Base-by-base conservation (phyloP, 2,113 vertebrate species). In the Phalacrocorax aristotelis region DNA sequence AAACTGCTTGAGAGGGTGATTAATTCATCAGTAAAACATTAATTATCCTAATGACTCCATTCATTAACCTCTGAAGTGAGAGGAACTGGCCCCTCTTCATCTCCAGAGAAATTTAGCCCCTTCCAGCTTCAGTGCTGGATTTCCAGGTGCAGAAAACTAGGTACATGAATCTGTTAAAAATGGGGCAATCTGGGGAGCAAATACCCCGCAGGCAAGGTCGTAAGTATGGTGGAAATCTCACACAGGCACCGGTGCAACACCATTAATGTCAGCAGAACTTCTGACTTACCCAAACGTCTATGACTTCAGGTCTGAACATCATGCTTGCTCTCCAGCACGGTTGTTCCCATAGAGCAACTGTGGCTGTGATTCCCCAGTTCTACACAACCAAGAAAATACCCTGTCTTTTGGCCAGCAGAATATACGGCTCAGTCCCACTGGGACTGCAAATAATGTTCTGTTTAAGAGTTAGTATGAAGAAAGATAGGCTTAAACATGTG, bases 11-110 rank as follows among this genome's bases (percentile, higher is more conserved):
- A 94, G 51, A 95, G 70, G 89, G 88, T 93, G 96, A 97, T 97
- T 98, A 98, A 98, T 96, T 98, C 96, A 97, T 97, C 96, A 97
- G 87, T 81, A 96, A 97, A 96, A 97, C 97, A 96, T 98, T 98
- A 97, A 96, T 97, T 95, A 82, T 89, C 76, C 93, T 97, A 94
- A 95, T 93, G 94, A 95, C 90, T 97, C 97, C 95, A 86, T 94
- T 97, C 96, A 97, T 97, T 97, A 97, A 96, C 95, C 97, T 97
- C 93, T 83, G 64, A 91, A 93, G 93, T 85, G 87, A 95, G 87
- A 94, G 25, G 55, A 93, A 44, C 82, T 77, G 71, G 91, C 81
- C 55, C 55, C 23, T 90, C 68, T 94, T 66, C 64, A 71, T 91
- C 97, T 91, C 93, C 8, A 14, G 87, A 93, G 94, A 88, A 75